A percentile compares a stretch with the other conserved stretches of the same genome.
phyloP scores from a whole-genome alignment of 2,888 invertebrate species.

The Pseudolycoriella hygida region DNA sequence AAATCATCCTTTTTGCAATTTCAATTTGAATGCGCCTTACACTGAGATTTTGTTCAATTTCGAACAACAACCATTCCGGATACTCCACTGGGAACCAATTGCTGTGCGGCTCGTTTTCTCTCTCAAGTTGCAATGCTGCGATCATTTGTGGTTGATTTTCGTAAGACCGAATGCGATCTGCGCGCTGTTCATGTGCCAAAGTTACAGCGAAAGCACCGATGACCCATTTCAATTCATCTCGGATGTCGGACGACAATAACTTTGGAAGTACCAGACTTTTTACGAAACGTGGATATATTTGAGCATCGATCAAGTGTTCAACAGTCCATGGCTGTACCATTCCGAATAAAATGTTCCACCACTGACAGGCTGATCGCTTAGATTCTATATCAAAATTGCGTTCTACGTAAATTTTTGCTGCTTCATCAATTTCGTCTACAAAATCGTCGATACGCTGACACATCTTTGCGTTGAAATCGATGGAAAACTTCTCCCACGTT shows the following conservation, averaged over 20 bases:
- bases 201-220: background rate
- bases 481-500: too few species aligned
- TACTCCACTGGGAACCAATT: slow-evolving; percentile 2
- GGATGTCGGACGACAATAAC: background rate
- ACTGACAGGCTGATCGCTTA: background rate
- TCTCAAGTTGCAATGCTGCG: background rate
- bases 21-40: background rate
- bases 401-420: too few species aligned
- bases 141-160: background rate
- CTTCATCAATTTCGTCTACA: too few species aligned
- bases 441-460: too few species aligned
- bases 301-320: background rate
- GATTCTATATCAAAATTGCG: too few species aligned
- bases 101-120: background rate
- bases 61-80: slow-evolving; percentile 4
- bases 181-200: background rate
- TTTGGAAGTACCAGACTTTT: background rate
- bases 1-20: background rate
- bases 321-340: background rate
- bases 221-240: background rate
- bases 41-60: slow-evolving; percentile 2
- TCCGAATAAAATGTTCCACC: background rate
- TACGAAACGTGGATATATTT: background rate
- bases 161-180: background rate
- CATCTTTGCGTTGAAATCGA: too few species aligned